Evolutionary conservation across 2,888 invertebrate genomes (phyloP).

Genomic region (Aleiodes alternator): DNA sequence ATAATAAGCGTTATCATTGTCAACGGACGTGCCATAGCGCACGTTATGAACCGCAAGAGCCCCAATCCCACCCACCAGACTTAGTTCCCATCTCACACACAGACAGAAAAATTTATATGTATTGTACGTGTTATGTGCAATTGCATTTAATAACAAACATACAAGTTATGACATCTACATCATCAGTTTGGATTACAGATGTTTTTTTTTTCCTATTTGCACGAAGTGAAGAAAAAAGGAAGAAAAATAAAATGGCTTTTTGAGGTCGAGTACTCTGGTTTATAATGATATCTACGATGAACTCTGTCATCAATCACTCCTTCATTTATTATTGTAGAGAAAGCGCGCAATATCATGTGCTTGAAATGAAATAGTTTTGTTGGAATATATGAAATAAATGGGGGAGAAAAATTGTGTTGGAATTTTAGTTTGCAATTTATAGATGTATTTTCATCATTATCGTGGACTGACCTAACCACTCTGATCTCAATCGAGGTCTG

Average conservation of each 20-base stretch:
- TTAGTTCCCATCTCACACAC: background rate
- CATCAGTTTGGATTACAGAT: slow-evolving; percentile 68
- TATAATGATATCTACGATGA: background rate
- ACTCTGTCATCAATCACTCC: background rate
- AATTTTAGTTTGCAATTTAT: background rate
- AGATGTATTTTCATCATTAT: slow-evolving; percentile 8
- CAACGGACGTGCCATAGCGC: slow-evolving; percentile 31
- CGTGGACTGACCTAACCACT: slow-evolving; percentile 18
- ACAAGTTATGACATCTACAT: slow-evolving; percentile 60
- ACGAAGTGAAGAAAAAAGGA: slow-evolving; percentile 3
- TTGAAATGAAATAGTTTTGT: background rate
- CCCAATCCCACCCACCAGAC: slow-evolving; percentile 10
- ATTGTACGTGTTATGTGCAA: slow-evolving; percentile 48
- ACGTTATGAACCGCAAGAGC: slow-evolving; percentile 28
- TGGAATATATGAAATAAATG: background rate
- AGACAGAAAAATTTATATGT: slow-evolving; percentile 11
- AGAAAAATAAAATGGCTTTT: slow-evolving; percentile 18
- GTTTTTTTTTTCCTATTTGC: slow-evolving; percentile 60
- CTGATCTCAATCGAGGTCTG: slow-evolving; percentile 6
- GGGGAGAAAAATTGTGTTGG: background rate
- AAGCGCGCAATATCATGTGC: background rate
- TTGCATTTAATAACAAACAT: slow-evolving; percentile 59
- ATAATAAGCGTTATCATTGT: slow-evolving; percentile 40
- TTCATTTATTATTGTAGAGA: background rate
- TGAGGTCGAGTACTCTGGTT: too few species aligned